Conservation (phyloP, 2,888 invertebrate genomes). For the Acrobasis suavella region DNA sequence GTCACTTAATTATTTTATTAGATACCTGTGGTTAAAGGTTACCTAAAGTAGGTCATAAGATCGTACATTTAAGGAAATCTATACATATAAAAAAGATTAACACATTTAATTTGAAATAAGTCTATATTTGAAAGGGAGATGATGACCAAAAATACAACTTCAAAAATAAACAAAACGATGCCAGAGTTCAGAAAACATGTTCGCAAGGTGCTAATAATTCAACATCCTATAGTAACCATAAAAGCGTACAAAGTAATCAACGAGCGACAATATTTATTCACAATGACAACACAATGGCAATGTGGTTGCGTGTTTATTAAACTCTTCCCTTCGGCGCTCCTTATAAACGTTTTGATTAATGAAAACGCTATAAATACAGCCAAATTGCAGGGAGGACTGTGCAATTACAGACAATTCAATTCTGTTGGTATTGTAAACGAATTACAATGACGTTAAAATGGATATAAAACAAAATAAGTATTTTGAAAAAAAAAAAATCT, state of each 20-base stretch:
- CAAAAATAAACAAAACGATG: slow-evolving; percentile 1
- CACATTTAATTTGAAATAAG: no score
- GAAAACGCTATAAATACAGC: slow-evolving; percentile 36
- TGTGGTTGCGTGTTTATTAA: slow-evolving; percentile 47
- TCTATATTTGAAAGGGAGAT: no score
- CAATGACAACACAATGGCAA: slow-evolving; percentile 53
- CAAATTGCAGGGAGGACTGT: not conserved
- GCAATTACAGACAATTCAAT: not conserved
- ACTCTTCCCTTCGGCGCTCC: slow-evolving; percentile 48
- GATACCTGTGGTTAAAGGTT: no score
- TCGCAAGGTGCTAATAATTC: slow-evolving; percentile 4
- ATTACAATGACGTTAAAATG: not conserved
- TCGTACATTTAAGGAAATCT: no score
- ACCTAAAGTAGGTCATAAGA: no score
- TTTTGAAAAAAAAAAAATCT: no score
- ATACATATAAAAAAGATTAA: no score
- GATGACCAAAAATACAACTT: not conserved
- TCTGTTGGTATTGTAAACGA: not conserved
- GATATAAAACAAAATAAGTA: no score
- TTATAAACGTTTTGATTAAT: slow-evolving; percentile 50
- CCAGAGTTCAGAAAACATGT: not conserved
- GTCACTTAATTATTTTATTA: no score
- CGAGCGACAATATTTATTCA: slow-evolving; percentile 28
- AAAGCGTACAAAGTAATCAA: slow-evolving; percentile 24
- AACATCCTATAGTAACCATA: not conserved